Conservation (phyloP, 35 echinoderm and acorn worm genomes). For the Anneissia japonica region DNA sequence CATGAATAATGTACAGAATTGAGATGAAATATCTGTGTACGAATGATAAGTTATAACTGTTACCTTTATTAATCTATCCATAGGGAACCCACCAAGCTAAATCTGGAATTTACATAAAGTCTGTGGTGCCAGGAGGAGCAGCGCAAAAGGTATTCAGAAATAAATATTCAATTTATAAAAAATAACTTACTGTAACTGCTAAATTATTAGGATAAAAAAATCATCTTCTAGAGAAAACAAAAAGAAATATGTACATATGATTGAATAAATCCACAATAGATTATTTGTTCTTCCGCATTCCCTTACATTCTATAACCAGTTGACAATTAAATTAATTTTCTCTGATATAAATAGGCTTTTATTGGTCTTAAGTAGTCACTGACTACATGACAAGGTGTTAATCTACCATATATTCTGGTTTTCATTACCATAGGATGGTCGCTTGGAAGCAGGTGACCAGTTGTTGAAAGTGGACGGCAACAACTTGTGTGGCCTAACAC, state of each 20-base stretch:
- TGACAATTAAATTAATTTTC: not conserved
- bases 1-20: no score
- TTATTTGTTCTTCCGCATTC: no score
- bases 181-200: no score
- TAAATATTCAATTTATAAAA: no score
- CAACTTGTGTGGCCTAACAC: conserved; percentile 61
- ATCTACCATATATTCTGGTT: not conserved
- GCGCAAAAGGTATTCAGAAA: conserved; percentile 77
- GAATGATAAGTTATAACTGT: no score
- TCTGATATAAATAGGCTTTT: not conserved
- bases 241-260: no score
- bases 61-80: not conserved
- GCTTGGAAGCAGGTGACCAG: conserved; percentile 88
- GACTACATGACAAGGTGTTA: no score
- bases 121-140: conserved; percentile 80
- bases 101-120: conserved; percentile 89
- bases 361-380: not conserved
- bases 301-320: no score
- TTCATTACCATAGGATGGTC: conserved; percentile 63
- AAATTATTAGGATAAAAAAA: no score
- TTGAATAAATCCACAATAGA: no score
- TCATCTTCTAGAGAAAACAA: no score
- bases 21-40: no score
- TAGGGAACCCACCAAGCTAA: conserved; percentile 67
- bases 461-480: conserved; percentile 83